Evolutionary conservation across 2,888 invertebrate species (phyloP).

Genomic region (Orthosia gracilis): DNA sequence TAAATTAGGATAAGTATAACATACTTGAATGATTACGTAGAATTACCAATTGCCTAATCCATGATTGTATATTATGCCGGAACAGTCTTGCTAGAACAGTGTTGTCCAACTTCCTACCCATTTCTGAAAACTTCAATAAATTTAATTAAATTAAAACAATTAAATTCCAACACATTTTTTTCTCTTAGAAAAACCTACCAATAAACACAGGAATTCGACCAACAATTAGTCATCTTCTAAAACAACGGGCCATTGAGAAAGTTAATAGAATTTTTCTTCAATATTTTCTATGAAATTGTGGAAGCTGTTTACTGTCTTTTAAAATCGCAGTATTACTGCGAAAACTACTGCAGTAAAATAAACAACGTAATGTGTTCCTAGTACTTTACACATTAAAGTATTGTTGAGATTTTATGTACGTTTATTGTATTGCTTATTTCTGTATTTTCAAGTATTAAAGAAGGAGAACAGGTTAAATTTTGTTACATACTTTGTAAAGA

Average conservation of each 20-base stretch:
- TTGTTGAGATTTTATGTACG: slow-evolving; percentile 23
- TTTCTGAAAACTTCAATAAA: too few relatives aligned
- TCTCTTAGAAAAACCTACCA: not conserved
- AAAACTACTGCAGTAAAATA: slow-evolving; percentile 23
- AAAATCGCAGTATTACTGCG: slow-evolving; percentile 20
- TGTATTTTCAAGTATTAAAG: not conserved
- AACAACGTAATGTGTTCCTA: slow-evolving; percentile 1
- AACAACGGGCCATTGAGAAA: slow-evolving; percentile 3
- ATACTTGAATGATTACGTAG: not conserved
- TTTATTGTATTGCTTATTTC: not conserved
- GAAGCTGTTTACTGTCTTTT: slow-evolving; percentile 20
- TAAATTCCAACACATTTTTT: not conserved
- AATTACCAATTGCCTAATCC: not conserved
- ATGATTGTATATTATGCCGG: not conserved
- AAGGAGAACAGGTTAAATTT: too few relatives aligned
- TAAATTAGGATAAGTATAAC: not conserved
- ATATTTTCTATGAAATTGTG: slow-evolving; percentile 25
- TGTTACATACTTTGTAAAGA: too few relatives aligned
- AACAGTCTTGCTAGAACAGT: not conserved
- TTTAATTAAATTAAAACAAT: too few relatives aligned
- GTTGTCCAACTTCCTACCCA: not conserved
- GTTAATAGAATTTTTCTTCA: slow-evolving; percentile 14
- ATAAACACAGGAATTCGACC: not conserved
- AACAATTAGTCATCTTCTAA: slow-evolving; percentile 5
- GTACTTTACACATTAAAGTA: slow-evolving; percentile 10